Base-by-base conservation (phyloP, 2,797 vertebrate species). In the Poecilia picta region DNA sequence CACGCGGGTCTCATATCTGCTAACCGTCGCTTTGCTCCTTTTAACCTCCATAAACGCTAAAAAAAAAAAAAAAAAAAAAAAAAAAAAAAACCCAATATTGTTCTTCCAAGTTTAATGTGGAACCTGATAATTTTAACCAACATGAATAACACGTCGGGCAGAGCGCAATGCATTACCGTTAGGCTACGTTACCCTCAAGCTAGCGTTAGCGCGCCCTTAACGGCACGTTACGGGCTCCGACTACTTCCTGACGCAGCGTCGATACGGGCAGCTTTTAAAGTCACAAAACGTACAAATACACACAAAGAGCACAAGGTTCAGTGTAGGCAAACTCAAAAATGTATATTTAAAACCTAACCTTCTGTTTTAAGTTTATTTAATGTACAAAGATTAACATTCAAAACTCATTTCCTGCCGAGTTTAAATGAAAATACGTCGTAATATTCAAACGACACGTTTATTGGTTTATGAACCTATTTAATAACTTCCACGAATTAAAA, bases 141-240 rank as follows among this genome's bases (percentile, higher is more conserved):
- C 4, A 7, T 1, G 5, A 74, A 3, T 16, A n/a, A 74, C 23
- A 36, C 46, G 20, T 20, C 31, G 18, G 31, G 3, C 59, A 36
- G 7, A 33, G 15, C 10, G 4, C 31, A 25, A 33, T 33, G 3
- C 39, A 18, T 0, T 4, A 6, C 5, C 0, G 33, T 28, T n/a
- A 1, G 46, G 39, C 55, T 0, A 0, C 70, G 12, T 74, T 79
- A 85, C 81, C 87, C 47, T 51, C 62, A n/a, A 2, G 79, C 70
- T 87, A 86, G 41, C 68, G 23, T 39, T 84, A 89, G 81, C 90
- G 91, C 90, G 86, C 90, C 82, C 70, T 81, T 66, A 76, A 25
- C 36, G 8, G 73, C 86, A 15, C 62, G 71, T n/a, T 74, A 57
- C 16, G 53, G 89, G 88, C 72, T 68, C 18, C 75, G 87, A 20